A percentile compares a stretch with the other conserved stretches of the same genome.
Conservation (phyloP, 2,113 vertebrate species). For the Baryphthengus martii region DNA sequence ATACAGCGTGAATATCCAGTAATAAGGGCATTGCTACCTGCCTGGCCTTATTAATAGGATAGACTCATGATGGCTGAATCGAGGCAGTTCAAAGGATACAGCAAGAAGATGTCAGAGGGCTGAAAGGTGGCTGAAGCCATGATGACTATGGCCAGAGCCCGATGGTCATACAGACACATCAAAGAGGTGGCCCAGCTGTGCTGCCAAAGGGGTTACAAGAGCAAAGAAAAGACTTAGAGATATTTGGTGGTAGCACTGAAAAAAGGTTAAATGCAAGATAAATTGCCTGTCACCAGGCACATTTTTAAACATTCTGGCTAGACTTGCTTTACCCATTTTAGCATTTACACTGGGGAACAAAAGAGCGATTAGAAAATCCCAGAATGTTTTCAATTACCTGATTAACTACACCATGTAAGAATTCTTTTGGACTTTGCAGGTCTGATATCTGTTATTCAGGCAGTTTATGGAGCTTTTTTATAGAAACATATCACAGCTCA, state of each 20-base stretch:
- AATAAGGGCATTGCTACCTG: background rate
- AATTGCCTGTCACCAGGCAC: background rate
- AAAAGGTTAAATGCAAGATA: background rate
- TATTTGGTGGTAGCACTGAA: background rate
- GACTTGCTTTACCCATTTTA: background rate
- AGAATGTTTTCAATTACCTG: background rate
- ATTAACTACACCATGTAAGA: background rate
- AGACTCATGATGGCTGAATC: background rate
- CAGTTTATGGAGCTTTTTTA: background rate
- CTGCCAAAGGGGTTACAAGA: rapidly evolving
- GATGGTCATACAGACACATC: rapidly evolving
- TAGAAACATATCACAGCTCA: background rate
- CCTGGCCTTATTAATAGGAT: background rate
- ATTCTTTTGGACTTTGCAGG: background rate
- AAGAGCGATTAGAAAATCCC: background rate
- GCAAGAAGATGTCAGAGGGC: background rate
- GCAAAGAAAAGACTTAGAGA: background rate
- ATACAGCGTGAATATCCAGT: background rate
- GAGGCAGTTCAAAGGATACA: background rate
- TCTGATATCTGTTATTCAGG: background rate
- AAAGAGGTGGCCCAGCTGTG: background rate
- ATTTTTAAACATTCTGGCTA: background rate
- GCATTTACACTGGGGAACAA: background rate
- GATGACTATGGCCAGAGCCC: rapidly evolving
- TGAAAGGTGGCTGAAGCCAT: background rate